phyloP scores from a whole-genome alignment of 1,140 invertebrate species.

The Penaeus vannamei region DNA sequence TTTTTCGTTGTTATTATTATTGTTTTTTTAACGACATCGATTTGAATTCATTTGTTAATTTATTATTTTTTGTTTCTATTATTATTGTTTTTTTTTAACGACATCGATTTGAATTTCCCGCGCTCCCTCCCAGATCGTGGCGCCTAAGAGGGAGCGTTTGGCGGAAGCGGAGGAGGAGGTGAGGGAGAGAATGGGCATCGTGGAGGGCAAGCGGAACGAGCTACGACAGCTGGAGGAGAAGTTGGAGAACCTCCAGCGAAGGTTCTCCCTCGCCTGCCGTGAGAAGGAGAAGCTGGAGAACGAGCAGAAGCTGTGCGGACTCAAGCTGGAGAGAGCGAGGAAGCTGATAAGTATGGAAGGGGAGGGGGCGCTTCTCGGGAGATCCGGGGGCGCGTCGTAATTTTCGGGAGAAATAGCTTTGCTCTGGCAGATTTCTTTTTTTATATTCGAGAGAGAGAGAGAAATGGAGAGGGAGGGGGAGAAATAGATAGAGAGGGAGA shows the following conservation, averaged over 20 bases:
- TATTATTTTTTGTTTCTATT: no score
- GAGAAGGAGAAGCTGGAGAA: constrained; percentile 97
- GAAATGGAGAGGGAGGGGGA: no score
- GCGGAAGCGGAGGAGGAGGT: constrained; percentile 86
- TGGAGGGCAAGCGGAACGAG: constrained; percentile 85
- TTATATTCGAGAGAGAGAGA: no score
- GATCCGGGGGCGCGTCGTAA: no score
- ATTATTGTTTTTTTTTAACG: no score
- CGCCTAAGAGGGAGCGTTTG: constrained; percentile 90
- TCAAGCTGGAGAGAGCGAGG: constrained; percentile 93
- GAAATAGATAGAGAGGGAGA: no score
- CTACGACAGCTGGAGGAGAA: constrained; percentile 78
- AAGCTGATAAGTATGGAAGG: constrained; percentile 74
- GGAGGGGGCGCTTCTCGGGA: no score
- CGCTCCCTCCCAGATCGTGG: constrained; percentile 82
- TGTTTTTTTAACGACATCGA: no score
- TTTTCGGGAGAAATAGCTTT: no score
- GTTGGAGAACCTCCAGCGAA: constrained; percentile 93
- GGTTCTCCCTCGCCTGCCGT: constrained; percentile 94
- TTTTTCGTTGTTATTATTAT: no score
- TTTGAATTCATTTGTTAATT: no score
- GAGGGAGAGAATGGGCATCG: constrained; percentile 87
- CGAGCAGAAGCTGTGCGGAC: constrained; percentile 90
- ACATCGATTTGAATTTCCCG: background rate
- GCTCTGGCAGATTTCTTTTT: no score